Conservation (phyloP, 2,888 invertebrate species). For the Stenichneumon culpator region DNA sequence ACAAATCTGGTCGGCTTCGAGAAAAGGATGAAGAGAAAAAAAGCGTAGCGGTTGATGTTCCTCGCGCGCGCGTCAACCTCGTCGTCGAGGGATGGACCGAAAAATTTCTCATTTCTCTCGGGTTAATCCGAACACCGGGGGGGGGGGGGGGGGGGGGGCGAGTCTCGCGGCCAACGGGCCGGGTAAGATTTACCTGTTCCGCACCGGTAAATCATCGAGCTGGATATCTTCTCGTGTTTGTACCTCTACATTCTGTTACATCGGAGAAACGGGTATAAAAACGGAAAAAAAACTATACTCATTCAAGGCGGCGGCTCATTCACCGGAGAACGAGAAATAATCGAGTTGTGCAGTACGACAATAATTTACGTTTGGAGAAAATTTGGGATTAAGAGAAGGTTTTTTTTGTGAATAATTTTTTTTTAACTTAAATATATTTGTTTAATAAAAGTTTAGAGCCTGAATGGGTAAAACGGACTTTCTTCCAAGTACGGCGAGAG, state of each 20-base stretch:
- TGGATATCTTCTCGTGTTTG: slow-evolving; percentile 42
- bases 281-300: slow-evolving; percentile 26
- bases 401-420: neutral
- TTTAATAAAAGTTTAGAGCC: no score
- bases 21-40: neutral
- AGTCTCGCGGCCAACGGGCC: slow-evolving; percentile 7
- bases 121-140: slow-evolving; percentile 49
- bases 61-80: slow-evolving; percentile 61
- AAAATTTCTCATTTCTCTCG: slow-evolving; percentile 74
- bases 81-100: slow-evolving; percentile 65
- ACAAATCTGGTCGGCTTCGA: slow-evolving; percentile 45
- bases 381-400: neutral
- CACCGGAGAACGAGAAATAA: slow-evolving; percentile 32
- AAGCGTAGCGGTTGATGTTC: slow-evolving; percentile 23
- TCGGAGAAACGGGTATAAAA: slow-evolving; percentile 48
- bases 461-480: no score
- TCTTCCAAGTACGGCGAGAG: no score
- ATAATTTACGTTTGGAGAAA: neutral
- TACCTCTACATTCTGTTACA: slow-evolving; percentile 62
- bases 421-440: no score
- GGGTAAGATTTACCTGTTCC: slow-evolving; percentile 62
- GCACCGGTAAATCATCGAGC: slow-evolving; percentile 68
- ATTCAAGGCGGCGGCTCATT: slow-evolving; percentile 52
- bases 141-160: neutral
- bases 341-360: neutral